phyloP scores from a whole-genome alignment of 2,888 invertebrate genomes.

The Pocota personata region DNA sequence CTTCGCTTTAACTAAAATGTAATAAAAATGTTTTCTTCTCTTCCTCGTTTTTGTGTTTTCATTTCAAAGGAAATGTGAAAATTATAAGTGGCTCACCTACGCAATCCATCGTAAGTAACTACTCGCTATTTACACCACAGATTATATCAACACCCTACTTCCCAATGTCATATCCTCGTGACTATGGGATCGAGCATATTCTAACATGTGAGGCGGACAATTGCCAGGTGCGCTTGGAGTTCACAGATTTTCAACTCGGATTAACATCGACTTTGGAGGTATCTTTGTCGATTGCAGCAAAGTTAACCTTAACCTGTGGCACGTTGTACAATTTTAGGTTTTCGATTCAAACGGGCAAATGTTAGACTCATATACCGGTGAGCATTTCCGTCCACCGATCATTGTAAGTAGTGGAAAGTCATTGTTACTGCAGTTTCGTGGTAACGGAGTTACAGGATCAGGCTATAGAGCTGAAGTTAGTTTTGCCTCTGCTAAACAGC shows the following conservation, averaged over 20 bases:
- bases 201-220: conserved; percentile 85
- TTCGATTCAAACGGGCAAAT: conserved; percentile 88
- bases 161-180: conserved; percentile 87
- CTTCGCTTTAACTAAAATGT: not conserved
- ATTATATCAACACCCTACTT: conserved; percentile 87
- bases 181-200: conserved; percentile 87
- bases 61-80: conserved; percentile 84
- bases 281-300: not conserved
- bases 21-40: not conserved
- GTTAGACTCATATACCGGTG: conserved; percentile 86
- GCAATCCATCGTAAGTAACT: conserved; percentile 79
- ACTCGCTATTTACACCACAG: conserved; percentile 82
- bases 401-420: conserved; percentile 87
- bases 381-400: conserved; percentile 87
- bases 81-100: conserved; percentile 83
- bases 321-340: conserved; percentile 82
- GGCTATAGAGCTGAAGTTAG: conserved; percentile 87
- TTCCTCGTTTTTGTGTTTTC: conserved; percentile 6
- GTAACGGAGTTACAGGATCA: conserved; percentile 87
- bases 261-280: conserved; percentile 87
- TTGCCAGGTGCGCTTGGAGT: conserved; percentile 86
- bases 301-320: not conserved
- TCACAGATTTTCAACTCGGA: conserved; percentile 88
- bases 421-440: conserved; percentile 87
- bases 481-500: conserved; percentile 81